A percentile compares a stretch with the other conserved stretches of the same genome.
These are phyloP conservation scores for Drosophila pandora DNA, from an alignment of 1,140 invertebrate species.

Conservation along the genomic window DNA sequence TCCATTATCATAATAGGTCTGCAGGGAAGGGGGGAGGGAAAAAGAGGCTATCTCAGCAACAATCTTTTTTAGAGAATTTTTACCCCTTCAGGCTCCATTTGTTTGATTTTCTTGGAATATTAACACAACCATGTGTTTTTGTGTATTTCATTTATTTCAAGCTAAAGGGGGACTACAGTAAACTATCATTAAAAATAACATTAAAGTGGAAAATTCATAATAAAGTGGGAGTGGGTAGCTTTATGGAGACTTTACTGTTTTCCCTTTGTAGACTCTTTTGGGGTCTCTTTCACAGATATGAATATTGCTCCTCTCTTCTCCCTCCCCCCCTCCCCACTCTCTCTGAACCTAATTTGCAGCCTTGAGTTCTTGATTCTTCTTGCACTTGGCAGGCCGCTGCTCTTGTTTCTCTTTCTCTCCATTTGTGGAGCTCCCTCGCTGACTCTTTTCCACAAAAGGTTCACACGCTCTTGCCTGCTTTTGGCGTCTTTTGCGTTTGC, in stretches of 20 bases:
- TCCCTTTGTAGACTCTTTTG: background rate
- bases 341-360: conserved; percentile 13
- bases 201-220: no score
- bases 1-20: conserved; percentile 52
- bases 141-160: conserved; percentile 19
- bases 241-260: background rate
- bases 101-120: conserved; percentile 49
- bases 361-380: conserved; percentile 25
- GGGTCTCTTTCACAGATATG: background rate
- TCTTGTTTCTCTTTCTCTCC: conserved; percentile 14
- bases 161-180: background rate
- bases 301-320: background rate
- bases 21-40: conserved; percentile 11
- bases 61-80: conserved; percentile 40
- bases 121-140: conserved; percentile 41
- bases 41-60: conserved; percentile 17
- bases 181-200: background rate
- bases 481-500: conserved; percentile 34
- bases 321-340: background rate
- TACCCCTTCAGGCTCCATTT: conserved; percentile 35
- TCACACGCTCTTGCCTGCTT: conserved; percentile 56
- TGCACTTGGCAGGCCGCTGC: conserved; percentile 36
- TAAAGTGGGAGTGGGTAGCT: background rate
- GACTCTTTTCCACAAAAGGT: conserved; percentile 35
- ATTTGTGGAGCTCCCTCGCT: conserved; percentile 2